Evolutionary conservation across 2,113 vertebrate species (phyloP), one percentile per base, ranked within the genome.

Genomic region (Hylia prasina): DNA sequence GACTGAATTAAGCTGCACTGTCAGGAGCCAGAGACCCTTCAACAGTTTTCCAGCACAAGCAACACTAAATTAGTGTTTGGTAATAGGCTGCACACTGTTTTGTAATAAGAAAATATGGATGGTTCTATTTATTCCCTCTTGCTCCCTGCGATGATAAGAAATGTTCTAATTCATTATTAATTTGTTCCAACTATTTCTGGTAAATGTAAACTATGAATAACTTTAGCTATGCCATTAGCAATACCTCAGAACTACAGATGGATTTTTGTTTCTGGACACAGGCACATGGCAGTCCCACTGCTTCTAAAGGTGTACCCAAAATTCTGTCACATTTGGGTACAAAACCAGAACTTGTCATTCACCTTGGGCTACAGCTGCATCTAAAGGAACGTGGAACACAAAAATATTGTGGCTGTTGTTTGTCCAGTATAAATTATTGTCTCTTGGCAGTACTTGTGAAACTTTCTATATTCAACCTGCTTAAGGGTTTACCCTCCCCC

Each of bases 121-220:
- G 80, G 87, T 96, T 88, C 96, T 97, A 96, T 98, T 97, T 97
- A 97, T 97, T 97, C 97, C 89, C 89, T 90, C 77, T 95, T 4
- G 8, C 89, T 97, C 78, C 76, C 92, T 69, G 95, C 33, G 37
- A 95, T 71, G 88, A 97, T 91, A 97, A 97, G 95, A 96, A 97
- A 91, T 95, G 95, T 96, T 96, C 94, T 98, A 94, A 97, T 98
- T 97, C 98, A 98, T 98, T 98, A 98, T 97, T 98, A 97, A 98
- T 98, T 97, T 95, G 95, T 57, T 93, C 92, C 77, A 92, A 93
- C 98, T 98, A 97, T 98, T 97, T 97, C 95, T 97, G 96, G 97
- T 86, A 97, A 96, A 95, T 95, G 93, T 96, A 95, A 77, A 91
- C 83, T 97, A 98, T 97, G 97, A 98, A 98, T 98, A 97, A 97